Percentiles rank a stretch among this genome's conserved stretches.
Evolutionary conservation across 2,888 invertebrate species (phyloP).

Genomic region (Acanthococcus lagerstroemiae): DNA sequence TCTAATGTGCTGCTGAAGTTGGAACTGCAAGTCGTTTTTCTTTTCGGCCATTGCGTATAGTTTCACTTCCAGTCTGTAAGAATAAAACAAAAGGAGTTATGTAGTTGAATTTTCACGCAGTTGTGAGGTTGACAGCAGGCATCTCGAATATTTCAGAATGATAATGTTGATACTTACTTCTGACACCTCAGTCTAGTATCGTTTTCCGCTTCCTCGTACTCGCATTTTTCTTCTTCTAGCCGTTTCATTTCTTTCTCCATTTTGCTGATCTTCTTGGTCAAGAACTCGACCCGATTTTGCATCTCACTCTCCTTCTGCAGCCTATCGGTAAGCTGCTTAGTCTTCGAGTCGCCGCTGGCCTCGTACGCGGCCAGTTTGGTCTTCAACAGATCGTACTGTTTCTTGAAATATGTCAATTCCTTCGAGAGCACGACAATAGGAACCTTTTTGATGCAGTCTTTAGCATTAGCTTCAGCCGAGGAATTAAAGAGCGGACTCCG

Average conservation of each 20-base stretch:
- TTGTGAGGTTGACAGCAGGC: not conserved
- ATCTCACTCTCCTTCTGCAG: slow-evolving; percentile 54
- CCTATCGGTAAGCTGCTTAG: slow-evolving; percentile 51
- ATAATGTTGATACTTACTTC: slow-evolving; percentile 38
- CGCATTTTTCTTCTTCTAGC: slow-evolving; percentile 61
- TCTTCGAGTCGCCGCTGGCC: slow-evolving; percentile 53
- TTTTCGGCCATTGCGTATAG: slow-evolving; percentile 39
- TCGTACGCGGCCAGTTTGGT: slow-evolving; percentile 56
- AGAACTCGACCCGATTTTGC: slow-evolving; percentile 44
- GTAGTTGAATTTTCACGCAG: not conserved
- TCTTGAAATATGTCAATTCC: slow-evolving; percentile 54
- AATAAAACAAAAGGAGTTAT: not conserved
- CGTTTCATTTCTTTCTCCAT: slow-evolving; percentile 54
- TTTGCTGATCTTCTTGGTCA: slow-evolving; percentile 47
- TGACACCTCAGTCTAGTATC: slow-evolving; percentile 56
- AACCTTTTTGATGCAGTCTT: slow-evolving; percentile 7
- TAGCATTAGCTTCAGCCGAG: not conserved
- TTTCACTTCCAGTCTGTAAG: slow-evolving; percentile 40
- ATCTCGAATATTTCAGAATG: not conserved
- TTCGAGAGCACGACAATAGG: slow-evolving; percentile 40
- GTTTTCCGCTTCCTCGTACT: slow-evolving; percentile 65
- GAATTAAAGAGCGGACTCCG: slow-evolving; percentile 15
- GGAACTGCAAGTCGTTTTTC: slow-evolving; percentile 39
- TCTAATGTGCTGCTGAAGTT: slow-evolving; percentile 38
- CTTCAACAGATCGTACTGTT: slow-evolving; percentile 54